Evolutionary conservation across 2,797 vertebrate species (phyloP).

Genomic region (Huso huso): DNA sequence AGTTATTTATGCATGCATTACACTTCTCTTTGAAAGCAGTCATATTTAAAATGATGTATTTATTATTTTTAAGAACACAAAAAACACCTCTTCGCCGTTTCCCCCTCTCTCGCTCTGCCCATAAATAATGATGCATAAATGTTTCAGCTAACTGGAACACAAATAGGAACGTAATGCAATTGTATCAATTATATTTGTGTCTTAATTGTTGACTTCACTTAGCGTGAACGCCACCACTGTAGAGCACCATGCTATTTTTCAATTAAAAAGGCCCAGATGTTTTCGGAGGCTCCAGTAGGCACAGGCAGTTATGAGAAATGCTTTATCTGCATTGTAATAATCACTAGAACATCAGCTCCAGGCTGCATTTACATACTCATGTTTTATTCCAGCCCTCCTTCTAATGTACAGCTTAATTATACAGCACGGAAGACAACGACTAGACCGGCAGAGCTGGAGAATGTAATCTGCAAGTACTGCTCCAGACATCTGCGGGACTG

Average conservation of each 20-base stretch:
- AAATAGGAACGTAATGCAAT: constrained; percentile 78
- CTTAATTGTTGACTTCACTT: constrained; percentile 92
- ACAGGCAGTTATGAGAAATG: constrained; percentile 84
- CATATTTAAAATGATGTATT: constrained; percentile 26
- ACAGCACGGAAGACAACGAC: constrained; percentile 71
- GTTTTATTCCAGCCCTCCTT: constrained; percentile 83
- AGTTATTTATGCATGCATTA: constrained; percentile 27
- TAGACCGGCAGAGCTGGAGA: constrained; percentile 61
- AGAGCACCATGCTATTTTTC: constrained; percentile 80
- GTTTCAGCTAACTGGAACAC: constrained; percentile 71
- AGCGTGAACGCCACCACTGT: constrained; percentile 62
- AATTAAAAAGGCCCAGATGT: constrained; percentile 98
- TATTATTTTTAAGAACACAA: constrained; percentile 26
- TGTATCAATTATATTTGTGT: constrained; percentile 85
- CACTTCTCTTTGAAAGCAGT: constrained; percentile 20
- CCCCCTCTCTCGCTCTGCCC: constrained; percentile 52
- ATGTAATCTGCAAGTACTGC: constrained; percentile 33
- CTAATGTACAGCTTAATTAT: constrained; percentile 86
- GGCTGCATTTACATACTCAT: constrained; percentile 90
- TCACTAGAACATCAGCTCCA: constrained; percentile 84
- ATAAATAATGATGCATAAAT: constrained; percentile 83
- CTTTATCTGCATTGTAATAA: constrained; percentile 91
- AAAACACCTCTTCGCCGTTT: no score
- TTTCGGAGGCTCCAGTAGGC: constrained; percentile 85
- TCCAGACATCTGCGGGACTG: constrained; percentile 36